phyloP scores from a whole-genome alignment of 2,797 vertebrate genomes.

The Anniella stebbinsi region DNA sequence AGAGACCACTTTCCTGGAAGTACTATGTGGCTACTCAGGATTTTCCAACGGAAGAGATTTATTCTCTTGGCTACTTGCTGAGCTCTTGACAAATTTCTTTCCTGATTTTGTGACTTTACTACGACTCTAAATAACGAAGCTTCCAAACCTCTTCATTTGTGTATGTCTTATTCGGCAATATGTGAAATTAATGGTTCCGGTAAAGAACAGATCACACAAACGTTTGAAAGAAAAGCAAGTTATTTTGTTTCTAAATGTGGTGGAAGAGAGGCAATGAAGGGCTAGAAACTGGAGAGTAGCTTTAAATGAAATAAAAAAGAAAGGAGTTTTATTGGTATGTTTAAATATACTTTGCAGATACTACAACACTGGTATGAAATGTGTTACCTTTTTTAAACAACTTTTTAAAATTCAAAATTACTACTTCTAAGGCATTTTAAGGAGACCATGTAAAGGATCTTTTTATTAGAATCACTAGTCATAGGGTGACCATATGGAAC shows the following conservation, averaged over 20 bases:
- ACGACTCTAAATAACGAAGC: background rate
- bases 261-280: background rate
- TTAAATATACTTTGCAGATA: background rate
- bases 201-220: background rate
- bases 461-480: too few species aligned
- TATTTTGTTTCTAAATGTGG: background rate
- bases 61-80: background rate
- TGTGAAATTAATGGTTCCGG: background rate
- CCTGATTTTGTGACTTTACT: background rate
- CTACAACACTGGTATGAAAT: background rate
- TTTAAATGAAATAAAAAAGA: background rate
- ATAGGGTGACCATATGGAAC: too few species aligned
- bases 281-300: too few species aligned
- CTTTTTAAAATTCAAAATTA: background rate
- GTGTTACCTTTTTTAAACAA: background rate
- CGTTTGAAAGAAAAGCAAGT: background rate
- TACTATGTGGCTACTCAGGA: background rate
- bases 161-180: background rate
- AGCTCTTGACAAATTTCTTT: background rate
- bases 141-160: background rate
- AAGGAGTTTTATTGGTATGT: too few species aligned
- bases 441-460: background rate
- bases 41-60: background rate
- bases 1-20: background rate
- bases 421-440: background rate